Percentiles rank a stretch among this genome's conserved stretches.
These are phyloP conservation scores for Sialis fuliginosa DNA, from an alignment of 2,888 invertebrate genomes.

Conservation along the genomic window DNA sequence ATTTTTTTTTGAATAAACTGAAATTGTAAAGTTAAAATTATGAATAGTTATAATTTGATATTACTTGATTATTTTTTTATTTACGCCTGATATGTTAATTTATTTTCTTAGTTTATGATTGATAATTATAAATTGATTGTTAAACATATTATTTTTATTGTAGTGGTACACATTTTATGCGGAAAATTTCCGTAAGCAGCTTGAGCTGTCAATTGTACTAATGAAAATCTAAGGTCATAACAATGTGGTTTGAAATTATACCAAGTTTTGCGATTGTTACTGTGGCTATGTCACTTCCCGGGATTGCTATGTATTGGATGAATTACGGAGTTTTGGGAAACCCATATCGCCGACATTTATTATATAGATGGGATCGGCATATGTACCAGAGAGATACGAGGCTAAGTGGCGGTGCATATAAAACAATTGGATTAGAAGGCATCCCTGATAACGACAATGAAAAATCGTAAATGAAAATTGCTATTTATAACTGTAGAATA, in stretches of 20 bases:
- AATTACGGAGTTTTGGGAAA: constrained; percentile 43
- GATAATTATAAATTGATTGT: too few relatives aligned
- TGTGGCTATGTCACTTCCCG: constrained; percentile 39
- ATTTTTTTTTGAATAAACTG: too few relatives aligned
- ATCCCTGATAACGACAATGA: constrained; percentile 31
- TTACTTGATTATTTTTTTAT: too few relatives aligned
- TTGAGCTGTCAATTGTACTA: background rate
- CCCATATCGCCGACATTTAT: constrained; percentile 33
- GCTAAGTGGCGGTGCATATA: constrained; percentile 41
- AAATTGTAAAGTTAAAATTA: too few relatives aligned
- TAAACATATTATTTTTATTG: too few relatives aligned
- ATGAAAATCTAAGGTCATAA: constrained; percentile 6
- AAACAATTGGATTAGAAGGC: constrained; percentile 35
- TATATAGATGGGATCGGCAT: constrained; percentile 30
- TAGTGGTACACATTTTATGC: too few relatives aligned
- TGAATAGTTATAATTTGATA: too few relatives aligned
- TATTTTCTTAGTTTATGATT: too few relatives aligned
- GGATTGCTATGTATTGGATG: constrained; percentile 39
- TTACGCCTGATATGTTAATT: too few relatives aligned
- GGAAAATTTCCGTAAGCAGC: too few relatives aligned
- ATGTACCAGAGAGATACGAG: constrained; percentile 42
- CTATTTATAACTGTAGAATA: background rate
- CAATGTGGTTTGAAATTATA: constrained; percentile 59
- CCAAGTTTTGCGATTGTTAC: constrained; percentile 42
- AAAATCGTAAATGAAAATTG: background rate